Evolutionary conservation across 2,113 vertebrate genomes (phyloP), one percentile per base, ranked within the genome.

Genomic region (Corydoras sp.): DNA sequence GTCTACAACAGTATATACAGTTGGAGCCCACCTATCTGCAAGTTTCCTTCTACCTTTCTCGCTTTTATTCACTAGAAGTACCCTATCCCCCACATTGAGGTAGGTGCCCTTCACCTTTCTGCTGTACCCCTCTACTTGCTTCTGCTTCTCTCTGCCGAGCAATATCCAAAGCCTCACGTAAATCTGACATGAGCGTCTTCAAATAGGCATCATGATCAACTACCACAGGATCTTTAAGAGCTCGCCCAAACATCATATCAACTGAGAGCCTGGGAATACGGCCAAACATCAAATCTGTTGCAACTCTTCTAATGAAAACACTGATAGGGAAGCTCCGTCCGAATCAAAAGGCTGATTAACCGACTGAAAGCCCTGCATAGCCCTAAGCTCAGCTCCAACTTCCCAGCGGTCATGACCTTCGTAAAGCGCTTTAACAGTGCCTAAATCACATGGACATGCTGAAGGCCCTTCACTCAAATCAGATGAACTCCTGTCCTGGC

Each of bases 81-180:
- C 48, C 58, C 12, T 10, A 59, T 48, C 63, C 48, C 29, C 63
- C 18, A 53, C 8, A 13, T 35, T 66, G 4, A 60, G 14, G 4
- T 66, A 32, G 10, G 5, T 24, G 3, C 31, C 58, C 4, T 61
- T 51, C 10, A 76, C 58, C 5, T 11, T 62, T n/a, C 48, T 76
- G 30, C 79, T 75, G 4, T 79, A 78, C 13, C 73, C 62, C 11
- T 6, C 7, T 24, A 73, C 68, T 64, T 81, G 79, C 5, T 77
- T 59, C 24, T 70, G 43, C 62, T 80, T 77, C 53, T 80, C 72
- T 53, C 35, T 53, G 3, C 8, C 31, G 75, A 8, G 35, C 50
- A 5, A 72, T 72, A n/a, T 65, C 15, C 4, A n/a, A 59, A 32
- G 75, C 60, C 10, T 68, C 51, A 9, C 8, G 29, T 1, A 72